phyloP scores from a whole-genome alignment of 2,797 vertebrate species.

The Nyctalus aviator region DNA sequence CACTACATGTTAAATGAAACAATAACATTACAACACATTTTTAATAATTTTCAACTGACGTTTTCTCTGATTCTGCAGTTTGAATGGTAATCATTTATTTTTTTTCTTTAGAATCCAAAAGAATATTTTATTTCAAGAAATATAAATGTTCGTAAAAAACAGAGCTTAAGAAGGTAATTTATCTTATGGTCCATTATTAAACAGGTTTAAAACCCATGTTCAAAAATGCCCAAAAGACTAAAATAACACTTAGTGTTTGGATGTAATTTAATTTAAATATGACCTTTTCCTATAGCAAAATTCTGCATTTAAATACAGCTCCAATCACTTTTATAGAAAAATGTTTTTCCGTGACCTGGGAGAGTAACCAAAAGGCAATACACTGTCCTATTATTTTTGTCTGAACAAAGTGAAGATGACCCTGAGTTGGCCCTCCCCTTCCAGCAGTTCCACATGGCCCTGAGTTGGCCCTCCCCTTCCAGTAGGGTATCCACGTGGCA shows the following conservation, averaged over 20 bases:
- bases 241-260: neutral
- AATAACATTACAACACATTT: neutral
- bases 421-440: neutral
- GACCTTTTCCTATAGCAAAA: conserved; percentile 12
- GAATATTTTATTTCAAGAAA: conserved; percentile 41
- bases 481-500: rapidly evolving
- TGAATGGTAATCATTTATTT: conserved; percentile 13
- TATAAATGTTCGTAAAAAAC: neutral
- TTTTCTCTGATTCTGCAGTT: neutral
- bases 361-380: neutral
- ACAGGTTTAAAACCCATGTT: conserved; percentile 11
- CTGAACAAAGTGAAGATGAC: neutral
- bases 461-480: neutral
- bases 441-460: neutral
- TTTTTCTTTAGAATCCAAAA: conserved; percentile 35
- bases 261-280: conserved; percentile 45
- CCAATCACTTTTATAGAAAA: neutral
- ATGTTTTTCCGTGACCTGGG: neutral
- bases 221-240: neutral
- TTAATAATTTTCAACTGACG: conserved; percentile 2
- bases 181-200: neutral
- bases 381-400: neutral
- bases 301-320: neutral
- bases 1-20: neutral
- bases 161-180: neutral